Conservation (phyloP, 1,140 invertebrate genomes). For the Campodea augens region DNA sequence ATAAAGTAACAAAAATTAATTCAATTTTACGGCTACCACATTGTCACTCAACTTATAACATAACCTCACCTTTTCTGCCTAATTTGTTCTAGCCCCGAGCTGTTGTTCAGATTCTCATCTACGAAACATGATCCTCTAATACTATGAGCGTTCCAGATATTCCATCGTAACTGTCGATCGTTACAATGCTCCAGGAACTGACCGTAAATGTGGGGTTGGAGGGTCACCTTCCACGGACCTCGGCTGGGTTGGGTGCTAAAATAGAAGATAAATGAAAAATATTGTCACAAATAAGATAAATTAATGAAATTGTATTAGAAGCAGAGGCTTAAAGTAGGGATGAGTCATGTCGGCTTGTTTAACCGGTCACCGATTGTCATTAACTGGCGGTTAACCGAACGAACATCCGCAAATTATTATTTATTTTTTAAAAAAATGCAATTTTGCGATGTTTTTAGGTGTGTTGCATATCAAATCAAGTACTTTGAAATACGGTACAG, state of each 20-base stretch:
- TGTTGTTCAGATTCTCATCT: slow-evolving; percentile 46
- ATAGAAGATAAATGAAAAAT: slow-evolving; percentile 3
- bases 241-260: slow-evolving; percentile 29
- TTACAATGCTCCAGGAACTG: slow-evolving; percentile 65
- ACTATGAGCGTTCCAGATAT: slow-evolving; percentile 57
- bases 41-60: background rate
- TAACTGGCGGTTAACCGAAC: no score
- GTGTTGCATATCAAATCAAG: no score
- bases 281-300: no score
- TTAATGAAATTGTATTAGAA: no score
- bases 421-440: background rate
- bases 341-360: no score
- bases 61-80: slow-evolving; percentile 31
- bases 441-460: no score
- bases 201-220: slow-evolving; percentile 46
- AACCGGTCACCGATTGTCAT: no score
- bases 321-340: no score
- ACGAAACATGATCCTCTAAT: slow-evolving; percentile 41
- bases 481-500: no score
- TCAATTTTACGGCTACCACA: no score
- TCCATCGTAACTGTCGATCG: slow-evolving; percentile 50
- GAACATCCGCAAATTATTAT: background rate
- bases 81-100: slow-evolving; percentile 55
- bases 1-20: no score
- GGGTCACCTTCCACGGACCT: slow-evolving; percentile 59